Conservation (phyloP, 2,888 invertebrate genomes). For the Drosophila aldrichi region DNA sequence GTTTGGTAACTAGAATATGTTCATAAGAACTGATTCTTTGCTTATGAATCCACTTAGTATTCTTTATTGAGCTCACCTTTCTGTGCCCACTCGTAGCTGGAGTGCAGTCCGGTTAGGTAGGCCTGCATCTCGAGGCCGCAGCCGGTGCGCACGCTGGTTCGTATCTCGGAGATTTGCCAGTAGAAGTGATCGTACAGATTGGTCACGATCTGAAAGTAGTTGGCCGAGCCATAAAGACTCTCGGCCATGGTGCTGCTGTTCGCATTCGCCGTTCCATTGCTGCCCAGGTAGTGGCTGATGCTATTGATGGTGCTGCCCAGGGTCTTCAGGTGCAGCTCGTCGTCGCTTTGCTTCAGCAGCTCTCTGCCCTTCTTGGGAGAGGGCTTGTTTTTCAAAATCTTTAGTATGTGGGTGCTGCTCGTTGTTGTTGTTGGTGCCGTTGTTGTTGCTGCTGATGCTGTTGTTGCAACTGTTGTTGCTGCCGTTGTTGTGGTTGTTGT, state of each 20-base stretch:
- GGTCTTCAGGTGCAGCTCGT: conserved; percentile 76
- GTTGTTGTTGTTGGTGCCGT: conserved; percentile 32
- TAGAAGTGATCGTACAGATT: conserved; percentile 85
- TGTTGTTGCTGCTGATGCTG: conserved; percentile 21
- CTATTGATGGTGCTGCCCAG: conserved; percentile 82
- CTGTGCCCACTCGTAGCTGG: conserved; percentile 90
- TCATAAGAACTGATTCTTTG: no score
- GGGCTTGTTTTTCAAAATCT: conserved; percentile 79
- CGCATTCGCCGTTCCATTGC: conserved; percentile 43
- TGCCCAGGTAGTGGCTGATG: conserved; percentile 78
- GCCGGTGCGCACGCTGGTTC: conserved; percentile 86
- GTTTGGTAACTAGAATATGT: no score
- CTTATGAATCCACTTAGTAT: not conserved
- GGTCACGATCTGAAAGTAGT: conserved; percentile 83
- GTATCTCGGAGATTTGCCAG: conserved; percentile 83
- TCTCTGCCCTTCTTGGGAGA: conserved; percentile 78
- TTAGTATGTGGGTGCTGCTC: conserved; percentile 80
- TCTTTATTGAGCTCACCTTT: conserved; percentile 88
- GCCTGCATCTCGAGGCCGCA: conserved; percentile 87
- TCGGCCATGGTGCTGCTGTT: conserved; percentile 54
- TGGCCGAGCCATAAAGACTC: conserved; percentile 69
- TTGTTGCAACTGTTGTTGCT: conserved; percentile 23
- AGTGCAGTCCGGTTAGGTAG: conserved; percentile 87
- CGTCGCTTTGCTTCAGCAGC: conserved; percentile 77
- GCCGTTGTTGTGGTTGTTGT: conserved; percentile 18